A percentile compares a stretch with the other conserved stretches of the same genome.
Conservation (phyloP, 2,888 invertebrate species). For the Apeira syringaria region DNA sequence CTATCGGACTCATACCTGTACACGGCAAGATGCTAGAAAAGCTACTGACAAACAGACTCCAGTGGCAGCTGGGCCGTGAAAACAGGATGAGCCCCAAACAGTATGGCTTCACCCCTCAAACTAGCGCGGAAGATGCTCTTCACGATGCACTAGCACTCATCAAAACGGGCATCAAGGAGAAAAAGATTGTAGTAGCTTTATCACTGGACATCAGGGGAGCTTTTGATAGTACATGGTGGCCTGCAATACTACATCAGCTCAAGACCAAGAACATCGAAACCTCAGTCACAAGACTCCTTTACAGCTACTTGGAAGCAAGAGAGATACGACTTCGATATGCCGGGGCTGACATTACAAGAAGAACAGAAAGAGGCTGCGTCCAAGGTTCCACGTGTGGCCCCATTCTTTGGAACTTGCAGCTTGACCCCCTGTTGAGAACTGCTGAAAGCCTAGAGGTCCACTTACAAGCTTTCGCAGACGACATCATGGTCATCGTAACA, state of each 20-base stretch:
- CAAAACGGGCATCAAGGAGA: background rate
- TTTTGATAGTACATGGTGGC: background rate
- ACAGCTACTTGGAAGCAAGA: background rate
- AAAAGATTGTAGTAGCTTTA: background rate
- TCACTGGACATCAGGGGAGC: background rate
- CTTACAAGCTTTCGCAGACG: background rate
- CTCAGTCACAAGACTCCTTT: background rate
- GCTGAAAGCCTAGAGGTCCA: too few relatives aligned
- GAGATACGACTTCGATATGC: background rate
- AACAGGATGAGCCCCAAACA: background rate
- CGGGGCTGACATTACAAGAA: background rate
- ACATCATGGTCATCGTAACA: background rate
- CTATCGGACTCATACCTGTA: background rate
- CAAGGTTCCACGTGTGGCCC: background rate
- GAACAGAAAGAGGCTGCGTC: background rate
- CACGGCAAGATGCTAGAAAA: background rate
- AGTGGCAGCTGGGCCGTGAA: background rate
- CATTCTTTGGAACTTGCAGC: background rate
- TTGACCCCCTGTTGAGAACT: background rate
- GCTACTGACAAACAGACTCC: background rate
- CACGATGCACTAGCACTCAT: background rate
- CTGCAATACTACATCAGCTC: background rate
- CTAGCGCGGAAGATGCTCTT: background rate
- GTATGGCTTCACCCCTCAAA: background rate
- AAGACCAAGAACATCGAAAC: background rate